Evolutionary conservation across 2,113 vertebrate genomes (phyloP).

Genomic region (Pantherophis guttatus): DNA sequence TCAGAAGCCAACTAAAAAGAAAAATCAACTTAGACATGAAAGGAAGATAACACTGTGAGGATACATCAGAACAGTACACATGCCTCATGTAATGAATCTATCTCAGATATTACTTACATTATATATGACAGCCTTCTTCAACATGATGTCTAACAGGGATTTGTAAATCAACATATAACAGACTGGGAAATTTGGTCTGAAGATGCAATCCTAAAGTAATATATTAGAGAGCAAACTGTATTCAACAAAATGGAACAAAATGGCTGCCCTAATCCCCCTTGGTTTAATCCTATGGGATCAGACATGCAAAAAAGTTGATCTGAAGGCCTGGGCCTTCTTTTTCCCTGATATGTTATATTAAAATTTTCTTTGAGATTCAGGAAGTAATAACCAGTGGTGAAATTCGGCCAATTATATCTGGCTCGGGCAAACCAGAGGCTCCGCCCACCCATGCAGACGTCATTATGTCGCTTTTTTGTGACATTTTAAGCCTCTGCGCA

Average conservation of each 20-base stretch:
- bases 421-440: too few species aligned
- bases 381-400: background rate
- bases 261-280: background rate
- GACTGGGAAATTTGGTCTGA: background rate
- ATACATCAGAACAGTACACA: background rate
- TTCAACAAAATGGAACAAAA: background rate
- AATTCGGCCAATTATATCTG: too few species aligned
- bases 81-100: background rate
- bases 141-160: background rate
- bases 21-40: background rate
- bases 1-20: background rate
- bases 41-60: background rate
- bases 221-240: background rate
- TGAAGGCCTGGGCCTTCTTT: background rate
- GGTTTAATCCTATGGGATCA: background rate
- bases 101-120: background rate
- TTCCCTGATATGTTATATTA: background rate
- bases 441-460: too few species aligned
- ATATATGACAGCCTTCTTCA: background rate
- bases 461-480: too few species aligned
- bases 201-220: background rate
- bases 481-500: too few species aligned
- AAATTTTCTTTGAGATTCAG: background rate
- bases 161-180: background rate
- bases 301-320: background rate